Base-by-base conservation (phyloP, 2,888 invertebrate species). In the Euzophera pinguis region DNA sequence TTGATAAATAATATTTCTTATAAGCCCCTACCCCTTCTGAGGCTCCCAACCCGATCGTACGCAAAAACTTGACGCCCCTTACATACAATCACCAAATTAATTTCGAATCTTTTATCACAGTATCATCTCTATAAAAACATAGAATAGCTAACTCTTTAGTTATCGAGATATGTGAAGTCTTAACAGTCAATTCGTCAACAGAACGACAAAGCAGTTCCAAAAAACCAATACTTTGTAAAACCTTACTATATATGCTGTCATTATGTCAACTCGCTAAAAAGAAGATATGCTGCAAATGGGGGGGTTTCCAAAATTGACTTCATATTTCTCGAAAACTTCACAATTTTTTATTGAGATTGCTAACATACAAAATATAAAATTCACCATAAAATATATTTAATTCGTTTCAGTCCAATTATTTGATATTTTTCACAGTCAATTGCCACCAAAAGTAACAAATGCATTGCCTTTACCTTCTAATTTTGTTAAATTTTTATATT, bases 81-180 rank as follows among this genome's bases (percentile, higher is more conserved):
- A 32, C 27, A 38, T 22, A 52, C 53, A 39, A 22, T 5, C 27
- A 47, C 53, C 60, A 56, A 58, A 61, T 53, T 35, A 60, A 56
- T 57, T 57, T 52, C 47, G 58, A 57, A 42, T 52, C 52, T 51
- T n/a, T 57, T 61, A 61, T 61, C 61, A 61, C 61, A 61, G 61
- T 55, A 49, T 41, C 48, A 6, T n/a, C 34, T 17, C 17, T 35
- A 43, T 34, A 51, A 6, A 41, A 53, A 52, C 57, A 52, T 58
- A 58, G 52, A 48, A n/a, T 52, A n/a, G n/a, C n/a, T n/a, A n/a
- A n/a, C n/a, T n/a, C n/a, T 5, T 22, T 22, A 22, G 22, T 22
- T 22, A 22, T 22, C 22, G 22, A 22, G 22, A 22, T 22, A 22
- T 22, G 22, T 22, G 22, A 22, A 22, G 22, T 22, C 22, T 22